Evolutionary conservation across 2,888 invertebrate genomes (phyloP).

Genomic region (Patella depressa): DNA sequence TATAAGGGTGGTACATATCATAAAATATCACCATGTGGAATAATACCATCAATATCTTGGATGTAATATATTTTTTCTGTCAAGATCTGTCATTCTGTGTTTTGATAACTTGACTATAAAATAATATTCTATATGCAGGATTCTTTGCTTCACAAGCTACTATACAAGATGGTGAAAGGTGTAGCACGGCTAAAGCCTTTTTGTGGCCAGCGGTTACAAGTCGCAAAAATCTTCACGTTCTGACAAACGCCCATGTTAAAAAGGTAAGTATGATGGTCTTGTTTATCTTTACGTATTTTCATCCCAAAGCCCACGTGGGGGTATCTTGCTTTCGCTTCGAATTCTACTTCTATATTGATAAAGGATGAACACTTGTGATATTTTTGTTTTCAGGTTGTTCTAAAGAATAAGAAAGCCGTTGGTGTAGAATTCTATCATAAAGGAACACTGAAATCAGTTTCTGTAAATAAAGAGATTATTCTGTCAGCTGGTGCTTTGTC

Average conservation of each 20-base stretch:
- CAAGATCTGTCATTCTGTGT: too few relatives aligned
- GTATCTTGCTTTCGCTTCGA: too few relatives aligned
- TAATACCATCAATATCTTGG: too few relatives aligned
- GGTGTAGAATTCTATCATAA: constrained; percentile 54
- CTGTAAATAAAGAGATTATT: constrained; percentile 53
- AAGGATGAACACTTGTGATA: too few relatives aligned
- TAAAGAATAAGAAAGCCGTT: constrained; percentile 49
- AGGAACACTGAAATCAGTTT: constrained; percentile 39
- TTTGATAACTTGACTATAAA: too few relatives aligned
- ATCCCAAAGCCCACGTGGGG: too few relatives aligned
- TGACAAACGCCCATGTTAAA: constrained; percentile 46
- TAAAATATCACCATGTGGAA: too few relatives aligned
- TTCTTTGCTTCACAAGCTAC: constrained; percentile 48
- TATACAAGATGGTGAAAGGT: constrained; percentile 58
- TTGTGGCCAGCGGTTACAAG: constrained; percentile 54
- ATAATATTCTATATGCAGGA: constrained; percentile 39
- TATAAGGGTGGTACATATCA: too few relatives aligned
- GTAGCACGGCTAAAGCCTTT: constrained; percentile 64
- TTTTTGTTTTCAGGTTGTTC: constrained; percentile 41
- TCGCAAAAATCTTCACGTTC: constrained; percentile 55
- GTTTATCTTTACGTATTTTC: too few relatives aligned
- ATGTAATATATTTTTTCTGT: too few relatives aligned
- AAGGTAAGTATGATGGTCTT: constrained; percentile 38
- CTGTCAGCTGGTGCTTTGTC: constrained; percentile 66
- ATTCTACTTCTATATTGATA: too few relatives aligned